phyloP scores from a whole-genome alignment of 2,797 vertebrate genomes.

The Sciurus carolinensis region DNA sequence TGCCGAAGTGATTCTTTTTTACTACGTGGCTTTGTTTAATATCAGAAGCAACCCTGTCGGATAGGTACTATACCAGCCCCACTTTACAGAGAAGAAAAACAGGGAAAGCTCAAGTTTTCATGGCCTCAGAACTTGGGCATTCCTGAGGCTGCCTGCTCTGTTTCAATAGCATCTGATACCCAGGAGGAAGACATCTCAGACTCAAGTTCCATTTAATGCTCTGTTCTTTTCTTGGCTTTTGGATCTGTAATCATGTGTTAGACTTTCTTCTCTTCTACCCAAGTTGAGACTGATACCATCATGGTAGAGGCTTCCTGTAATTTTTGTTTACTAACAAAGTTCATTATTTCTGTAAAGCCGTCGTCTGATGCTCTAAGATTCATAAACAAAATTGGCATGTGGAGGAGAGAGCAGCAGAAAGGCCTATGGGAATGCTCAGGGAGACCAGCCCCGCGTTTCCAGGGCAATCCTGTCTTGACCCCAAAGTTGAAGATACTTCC shows the following conservation, averaged over 20 bases:
- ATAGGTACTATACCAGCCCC: not conserved
- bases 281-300: not conserved
- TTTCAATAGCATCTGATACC: conserved; percentile 3
- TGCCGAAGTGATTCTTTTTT: not conserved
- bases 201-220: not conserved
- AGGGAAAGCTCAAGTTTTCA: not conserved
- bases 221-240: not conserved
- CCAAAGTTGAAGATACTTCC: not conserved
- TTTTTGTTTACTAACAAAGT: conserved; percentile 22
- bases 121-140: not conserved
- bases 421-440: not conserved
- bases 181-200: not conserved
- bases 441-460: not conserved
- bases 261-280: not conserved
- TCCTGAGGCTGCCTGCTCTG: not conserved
- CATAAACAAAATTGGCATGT: conserved; percentile 1
- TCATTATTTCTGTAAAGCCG: not conserved
- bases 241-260: not conserved
- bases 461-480: not conserved
- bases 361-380: conserved; percentile 25
- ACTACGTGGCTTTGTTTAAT: conserved; percentile 26
- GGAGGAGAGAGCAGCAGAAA: not conserved
- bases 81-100: conserved; percentile 1
- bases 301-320: not conserved
- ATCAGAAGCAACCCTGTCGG: not conserved